Conservation (phyloP, 1,140 invertebrate species). For the Ylistrum balloti region DNA sequence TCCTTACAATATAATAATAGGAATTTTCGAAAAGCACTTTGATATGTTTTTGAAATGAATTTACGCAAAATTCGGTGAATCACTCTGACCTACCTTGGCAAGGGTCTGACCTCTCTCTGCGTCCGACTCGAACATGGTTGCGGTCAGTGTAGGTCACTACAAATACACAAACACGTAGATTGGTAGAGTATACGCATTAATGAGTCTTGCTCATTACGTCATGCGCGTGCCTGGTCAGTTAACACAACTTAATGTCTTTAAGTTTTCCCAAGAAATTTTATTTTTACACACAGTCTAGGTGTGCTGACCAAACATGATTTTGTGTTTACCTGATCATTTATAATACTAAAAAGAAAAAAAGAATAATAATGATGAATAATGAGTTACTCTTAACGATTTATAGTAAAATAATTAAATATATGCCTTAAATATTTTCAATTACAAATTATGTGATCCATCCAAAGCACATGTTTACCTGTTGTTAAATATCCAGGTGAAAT, state of each 20-base stretch:
- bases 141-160: conserved; percentile 19
- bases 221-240: not conserved
- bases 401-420: not conserved
- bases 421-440: not conserved
- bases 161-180: conserved; percentile 1
- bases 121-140: conserved; percentile 1
- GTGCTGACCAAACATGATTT: no score
- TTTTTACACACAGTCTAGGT: no score
- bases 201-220: not conserved
- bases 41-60: not conserved
- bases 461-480: not conserved
- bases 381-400: no score
- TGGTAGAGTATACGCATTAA: not conserved
- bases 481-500: not conserved
- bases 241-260: not conserved
- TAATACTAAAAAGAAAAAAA: no score
- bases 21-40: no score
- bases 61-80: not conserved
- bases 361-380: no score
- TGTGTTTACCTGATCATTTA: no score
- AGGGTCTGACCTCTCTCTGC: not conserved
- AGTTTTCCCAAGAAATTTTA: not conserved
- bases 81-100: not conserved
- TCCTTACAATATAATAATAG: no score
- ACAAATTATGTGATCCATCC: not conserved